phyloP scores from a whole-genome alignment of 2,113 vertebrate genomes.

The Cheilinus undulatus region DNA sequence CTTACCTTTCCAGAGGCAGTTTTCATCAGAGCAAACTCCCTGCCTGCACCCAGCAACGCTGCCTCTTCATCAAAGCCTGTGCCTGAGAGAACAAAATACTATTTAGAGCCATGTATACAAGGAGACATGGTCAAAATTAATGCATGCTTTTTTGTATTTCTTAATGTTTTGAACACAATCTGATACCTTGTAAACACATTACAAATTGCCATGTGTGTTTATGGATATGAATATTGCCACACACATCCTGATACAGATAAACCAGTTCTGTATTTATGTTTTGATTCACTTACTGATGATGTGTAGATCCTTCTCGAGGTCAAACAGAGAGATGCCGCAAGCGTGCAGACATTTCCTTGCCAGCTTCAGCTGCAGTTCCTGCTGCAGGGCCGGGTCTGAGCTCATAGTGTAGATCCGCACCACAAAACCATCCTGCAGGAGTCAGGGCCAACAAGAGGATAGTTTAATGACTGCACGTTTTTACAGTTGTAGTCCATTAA shows the following conservation, averaged over 20 bases:
- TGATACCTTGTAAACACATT: slow-evolving; percentile 3
- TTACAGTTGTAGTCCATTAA: background rate
- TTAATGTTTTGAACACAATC: background rate
- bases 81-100: slow-evolving; percentile 81
- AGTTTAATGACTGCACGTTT: slow-evolving; percentile 16
- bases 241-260: background rate
- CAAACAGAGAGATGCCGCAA: slow-evolving; percentile 97
- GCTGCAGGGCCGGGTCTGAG: slow-evolving; percentile 95
- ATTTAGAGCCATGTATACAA: slow-evolving; percentile 37
- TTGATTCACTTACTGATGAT: slow-evolving; percentile 93
- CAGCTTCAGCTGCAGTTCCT: slow-evolving; percentile 98
- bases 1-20: slow-evolving; percentile 97
- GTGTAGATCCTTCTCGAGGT: slow-evolving; percentile 98
- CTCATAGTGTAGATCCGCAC: slow-evolving; percentile 97
- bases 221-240: background rate
- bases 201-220: no score
- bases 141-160: background rate
- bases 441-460: slow-evolving; percentile 9
- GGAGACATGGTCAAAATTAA: slow-evolving; percentile 6
- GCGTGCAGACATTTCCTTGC: slow-evolving; percentile 98
- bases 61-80: slow-evolving; percentile 99
- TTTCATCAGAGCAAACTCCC: slow-evolving; percentile 99
- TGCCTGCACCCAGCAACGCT: slow-evolving; percentile 94
- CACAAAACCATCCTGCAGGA: slow-evolving; percentile 94
- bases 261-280: no score